These are phyloP conservation scores for Temnothorax curvispinosus DNA, from an alignment of 1,140 invertebrate species.

Conservation along the genomic window DNA sequence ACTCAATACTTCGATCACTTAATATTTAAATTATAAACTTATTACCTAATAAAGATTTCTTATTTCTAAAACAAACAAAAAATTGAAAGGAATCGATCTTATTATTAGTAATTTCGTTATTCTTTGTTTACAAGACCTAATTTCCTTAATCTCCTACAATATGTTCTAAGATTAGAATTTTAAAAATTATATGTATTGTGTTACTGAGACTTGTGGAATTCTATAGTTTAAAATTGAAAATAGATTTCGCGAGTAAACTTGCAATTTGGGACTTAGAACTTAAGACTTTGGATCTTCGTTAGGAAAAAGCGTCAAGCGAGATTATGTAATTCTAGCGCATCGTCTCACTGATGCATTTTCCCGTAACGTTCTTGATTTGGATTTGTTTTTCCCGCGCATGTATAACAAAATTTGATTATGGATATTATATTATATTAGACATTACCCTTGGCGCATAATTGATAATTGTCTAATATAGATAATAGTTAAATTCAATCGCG, in stretches of 20 bases:
- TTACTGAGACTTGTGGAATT: background rate
- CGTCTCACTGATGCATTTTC: background rate
- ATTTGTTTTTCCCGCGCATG: background rate
- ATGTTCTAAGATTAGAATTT: background rate
- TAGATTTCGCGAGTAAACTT: background rate
- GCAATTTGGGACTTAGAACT: background rate
- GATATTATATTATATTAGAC: background rate
- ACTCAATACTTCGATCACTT: background rate
- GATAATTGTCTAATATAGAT: background rate
- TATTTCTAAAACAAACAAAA: background rate
- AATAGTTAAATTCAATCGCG: background rate
- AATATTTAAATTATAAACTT: background rate
- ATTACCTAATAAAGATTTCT: background rate
- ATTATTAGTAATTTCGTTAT: background rate
- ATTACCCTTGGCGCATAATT: background rate
- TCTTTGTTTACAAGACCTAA: background rate
- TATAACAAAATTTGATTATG: background rate
- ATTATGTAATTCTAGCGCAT: slow-evolving; percentile 35
- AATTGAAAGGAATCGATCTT: background rate
- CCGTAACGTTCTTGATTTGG: background rate
- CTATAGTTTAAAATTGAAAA: background rate
- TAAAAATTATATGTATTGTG: background rate
- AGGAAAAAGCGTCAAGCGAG: background rate
- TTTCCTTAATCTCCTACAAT: background rate
- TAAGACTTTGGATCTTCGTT: background rate